Percentiles rank a stretch among this genome's conserved stretches.
phyloP scores from a whole-genome alignment of 2,113 vertebrate genomes.

The Stegastes partitus region DNA sequence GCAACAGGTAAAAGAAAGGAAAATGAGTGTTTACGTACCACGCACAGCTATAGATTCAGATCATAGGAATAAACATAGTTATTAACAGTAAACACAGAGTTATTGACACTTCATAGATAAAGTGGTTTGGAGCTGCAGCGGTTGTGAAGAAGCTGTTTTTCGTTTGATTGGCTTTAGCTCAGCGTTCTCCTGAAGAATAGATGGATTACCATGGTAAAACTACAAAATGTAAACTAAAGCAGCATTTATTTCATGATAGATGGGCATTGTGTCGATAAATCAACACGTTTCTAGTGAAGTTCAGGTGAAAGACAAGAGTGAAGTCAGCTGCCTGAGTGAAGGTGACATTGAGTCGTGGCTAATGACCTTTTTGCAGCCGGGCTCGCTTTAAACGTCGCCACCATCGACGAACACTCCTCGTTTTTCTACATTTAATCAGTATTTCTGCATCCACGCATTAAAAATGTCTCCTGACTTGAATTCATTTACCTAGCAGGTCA shows the following conservation, averaged over 20 bases:
- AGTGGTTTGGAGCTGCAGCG: too few relatives aligned
- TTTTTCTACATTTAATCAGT: not conserved
- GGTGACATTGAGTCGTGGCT: conserved; percentile 80
- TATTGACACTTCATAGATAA: too few relatives aligned
- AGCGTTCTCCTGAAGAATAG: too few relatives aligned
- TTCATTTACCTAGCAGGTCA: not conserved
- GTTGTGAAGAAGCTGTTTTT: too few relatives aligned
- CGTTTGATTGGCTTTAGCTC: too few relatives aligned
- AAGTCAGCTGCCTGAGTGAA: conserved; percentile 62
- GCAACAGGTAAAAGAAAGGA: too few relatives aligned
- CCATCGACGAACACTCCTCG: not conserved
- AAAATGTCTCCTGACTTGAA: not conserved
- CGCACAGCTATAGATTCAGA: too few relatives aligned
- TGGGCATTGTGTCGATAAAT: not conserved
- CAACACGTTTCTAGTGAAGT: not conserved
- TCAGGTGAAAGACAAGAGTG: not conserved
- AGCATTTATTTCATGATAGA: not conserved
- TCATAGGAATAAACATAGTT: too few relatives aligned
- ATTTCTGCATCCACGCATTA: not conserved
- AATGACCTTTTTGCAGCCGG: conserved; percentile 65
- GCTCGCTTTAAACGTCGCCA: conserved; percentile 13
- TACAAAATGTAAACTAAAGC: not conserved
- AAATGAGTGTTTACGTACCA: too few relatives aligned
- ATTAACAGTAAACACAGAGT: too few relatives aligned
- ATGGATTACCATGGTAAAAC: too few relatives aligned